These are phyloP conservation scores for Tachypleus tridentatus DNA, from an alignment of 1,140 invertebrate species.

Conservation along the genomic window DNA sequence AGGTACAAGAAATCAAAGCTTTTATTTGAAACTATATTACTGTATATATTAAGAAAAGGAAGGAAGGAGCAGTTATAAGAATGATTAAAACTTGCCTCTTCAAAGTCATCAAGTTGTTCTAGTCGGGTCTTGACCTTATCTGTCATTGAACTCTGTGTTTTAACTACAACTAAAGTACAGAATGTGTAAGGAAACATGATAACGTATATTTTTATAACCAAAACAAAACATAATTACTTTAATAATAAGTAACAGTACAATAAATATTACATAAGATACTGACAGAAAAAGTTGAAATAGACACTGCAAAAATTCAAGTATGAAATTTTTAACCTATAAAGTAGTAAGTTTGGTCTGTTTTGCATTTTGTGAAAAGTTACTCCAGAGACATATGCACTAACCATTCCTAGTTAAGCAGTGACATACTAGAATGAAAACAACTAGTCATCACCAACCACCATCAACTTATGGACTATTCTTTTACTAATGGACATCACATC, in stretches of 20 bases:
- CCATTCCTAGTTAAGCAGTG: too few species aligned
- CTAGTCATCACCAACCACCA: too few species aligned
- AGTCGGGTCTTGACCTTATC: conserved; percentile 82
- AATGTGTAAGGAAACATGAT: conserved; percentile 12
- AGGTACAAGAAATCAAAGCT: neutral
- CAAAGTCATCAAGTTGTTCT: conserved; percentile 89
- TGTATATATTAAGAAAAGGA: neutral
- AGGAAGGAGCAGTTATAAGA: neutral
- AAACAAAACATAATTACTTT: neutral
- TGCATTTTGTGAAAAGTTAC: too few species aligned
- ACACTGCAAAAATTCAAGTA: too few species aligned
- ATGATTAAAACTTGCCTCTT: conserved; percentile 53
- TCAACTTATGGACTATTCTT: too few species aligned
- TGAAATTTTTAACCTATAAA: too few species aligned
- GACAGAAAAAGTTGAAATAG: too few species aligned
- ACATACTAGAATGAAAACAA: too few species aligned
- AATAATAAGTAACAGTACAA: conserved; percentile 3
- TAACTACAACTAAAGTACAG: conserved; percentile 51
- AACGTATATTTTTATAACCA: conserved; percentile 6
- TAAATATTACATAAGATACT: neutral
- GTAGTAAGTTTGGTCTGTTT: too few species aligned
- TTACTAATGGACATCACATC: too few species aligned
- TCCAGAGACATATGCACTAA: too few species aligned
- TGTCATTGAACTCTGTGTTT: conserved; percentile 58
- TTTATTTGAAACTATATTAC: neutral